Percentiles rank a stretch among this genome's conserved stretches.
Evolutionary conservation across 2,113 vertebrate species (phyloP).

Genomic region (Urocolius indicus): DNA sequence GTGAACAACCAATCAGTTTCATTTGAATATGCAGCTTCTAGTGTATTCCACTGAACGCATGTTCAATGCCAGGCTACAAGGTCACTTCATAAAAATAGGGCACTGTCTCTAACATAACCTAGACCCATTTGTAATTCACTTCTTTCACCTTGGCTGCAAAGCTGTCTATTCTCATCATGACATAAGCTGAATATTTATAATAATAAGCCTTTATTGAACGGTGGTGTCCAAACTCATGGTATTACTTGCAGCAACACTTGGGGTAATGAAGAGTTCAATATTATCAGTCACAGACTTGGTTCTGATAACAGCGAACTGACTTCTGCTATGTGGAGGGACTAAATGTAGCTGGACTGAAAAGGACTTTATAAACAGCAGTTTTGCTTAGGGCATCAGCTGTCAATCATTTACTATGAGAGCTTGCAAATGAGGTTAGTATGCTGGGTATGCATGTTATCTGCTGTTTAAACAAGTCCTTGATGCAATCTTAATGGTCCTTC

Average conservation of each 20-base stretch:
- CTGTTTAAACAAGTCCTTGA: slow-evolving; percentile 55
- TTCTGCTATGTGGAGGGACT: slow-evolving; percentile 26
- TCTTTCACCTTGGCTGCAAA: slow-evolving; percentile 39
- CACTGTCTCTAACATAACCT: slow-evolving; percentile 21
- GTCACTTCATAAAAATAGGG: slow-evolving; percentile 12
- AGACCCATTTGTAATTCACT: slow-evolving; percentile 20
- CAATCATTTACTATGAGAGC: slow-evolving; percentile 26
- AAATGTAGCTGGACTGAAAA: slow-evolving; percentile 50
- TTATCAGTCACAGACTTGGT: slow-evolving; percentile 33
- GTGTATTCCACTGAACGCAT: not conserved
- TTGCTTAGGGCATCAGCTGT: slow-evolving; percentile 59
- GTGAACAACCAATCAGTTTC: not conserved
- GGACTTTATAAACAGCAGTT: slow-evolving; percentile 55
- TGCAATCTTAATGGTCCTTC: slow-evolving; percentile 40
- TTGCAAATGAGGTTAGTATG: slow-evolving; percentile 57
- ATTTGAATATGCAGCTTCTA: not conserved
- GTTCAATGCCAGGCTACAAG: not conserved
- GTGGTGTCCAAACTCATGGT: not conserved
- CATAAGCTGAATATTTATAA: slow-evolving; percentile 51
- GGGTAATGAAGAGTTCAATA: slow-evolving; percentile 56
- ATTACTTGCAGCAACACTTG: slow-evolving; percentile 62
- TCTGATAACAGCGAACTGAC: slow-evolving; percentile 5
- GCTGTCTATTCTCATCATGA: slow-evolving; percentile 1
- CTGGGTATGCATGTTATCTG: not conserved
- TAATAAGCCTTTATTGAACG: slow-evolving; percentile 29